Evolutionary conservation across 2,113 vertebrate species (phyloP).

Genomic region (Austrofundulus limnaeus): DNA sequence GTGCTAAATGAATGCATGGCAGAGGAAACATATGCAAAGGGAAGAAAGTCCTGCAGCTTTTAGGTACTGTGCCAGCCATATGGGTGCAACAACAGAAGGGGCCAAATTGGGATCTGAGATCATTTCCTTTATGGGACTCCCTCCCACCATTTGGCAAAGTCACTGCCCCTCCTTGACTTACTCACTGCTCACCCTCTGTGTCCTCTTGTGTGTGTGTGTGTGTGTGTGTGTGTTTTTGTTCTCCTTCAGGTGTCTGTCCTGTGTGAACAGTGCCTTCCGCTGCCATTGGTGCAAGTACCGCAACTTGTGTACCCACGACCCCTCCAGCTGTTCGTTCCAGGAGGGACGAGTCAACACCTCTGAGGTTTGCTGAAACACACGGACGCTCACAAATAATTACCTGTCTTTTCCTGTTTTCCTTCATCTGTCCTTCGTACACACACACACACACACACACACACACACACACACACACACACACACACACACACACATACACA

Average conservation of each 20-base stretch:
- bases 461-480: neutral
- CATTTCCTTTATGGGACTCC: conserved; percentile 60
- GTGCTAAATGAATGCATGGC: conserved; percentile 29
- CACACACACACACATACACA: neutral
- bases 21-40: conserved; percentile 39
- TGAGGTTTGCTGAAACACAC: conserved; percentile 81
- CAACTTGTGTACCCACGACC: conserved; percentile 96
- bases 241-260: conserved; percentile 90
- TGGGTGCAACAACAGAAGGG: conserved; percentile 66
- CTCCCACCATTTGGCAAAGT: conserved; percentile 44
- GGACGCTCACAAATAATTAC: conserved; percentile 3
- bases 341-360: conserved; percentile 95
- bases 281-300: conserved; percentile 99
- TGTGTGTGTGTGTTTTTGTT: conserved; percentile 45
- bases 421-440: neutral
- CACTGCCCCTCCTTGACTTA: conserved; percentile 25
- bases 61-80: conserved; percentile 52
- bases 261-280: conserved; percentile 96
- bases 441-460: neutral
- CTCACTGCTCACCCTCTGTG: conserved; percentile 19
- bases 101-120: conserved; percentile 60
- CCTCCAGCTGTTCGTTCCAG: conserved; percentile 96
- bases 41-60: conserved; percentile 30
- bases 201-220: conserved; percentile 33
- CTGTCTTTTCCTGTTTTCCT: neutral